These are phyloP conservation scores for Cherax destructor DNA, from an alignment of 1,140 invertebrate species.

Conservation along the genomic window DNA sequence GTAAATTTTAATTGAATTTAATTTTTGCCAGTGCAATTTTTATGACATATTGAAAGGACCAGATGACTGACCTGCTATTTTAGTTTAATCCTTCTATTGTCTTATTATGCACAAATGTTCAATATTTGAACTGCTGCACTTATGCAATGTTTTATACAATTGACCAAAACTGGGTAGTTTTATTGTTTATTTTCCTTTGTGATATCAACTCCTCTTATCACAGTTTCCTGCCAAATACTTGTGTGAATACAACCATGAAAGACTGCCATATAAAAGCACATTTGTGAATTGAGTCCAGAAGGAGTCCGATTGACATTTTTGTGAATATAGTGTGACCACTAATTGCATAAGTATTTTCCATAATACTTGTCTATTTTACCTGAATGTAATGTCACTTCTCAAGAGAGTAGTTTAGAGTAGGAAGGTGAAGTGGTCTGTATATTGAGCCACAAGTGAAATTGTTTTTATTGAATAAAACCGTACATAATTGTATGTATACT, in stretches of 20 bases:
- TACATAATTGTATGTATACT: constrained; percentile 69
- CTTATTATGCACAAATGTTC: constrained; percentile 62
- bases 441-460: constrained; percentile 53
- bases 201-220: constrained; percentile 64
- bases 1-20: constrained; percentile 20
- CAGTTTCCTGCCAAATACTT: constrained; percentile 64
- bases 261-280: constrained; percentile 61
- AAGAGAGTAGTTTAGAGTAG: constrained; percentile 18
- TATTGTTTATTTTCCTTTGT: constrained; percentile 57
- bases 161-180: constrained; percentile 52
- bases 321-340: constrained; percentile 65
- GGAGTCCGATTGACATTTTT: constrained; percentile 53
- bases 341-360: constrained; percentile 66
- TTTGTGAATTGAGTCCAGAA: constrained; percentile 54
- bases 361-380: constrained; percentile 69
- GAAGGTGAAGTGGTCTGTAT: constrained; percentile 56
- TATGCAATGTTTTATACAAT: constrained; percentile 63
- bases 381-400: constrained; percentile 57
- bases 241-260: constrained; percentile 52
- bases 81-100: constrained; percentile 38
- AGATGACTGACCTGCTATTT: constrained; percentile 45
- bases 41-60: constrained; percentile 49
- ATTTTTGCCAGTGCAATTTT: constrained; percentile 58
- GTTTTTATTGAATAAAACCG: constrained; percentile 63
- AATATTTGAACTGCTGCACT: constrained; percentile 57